Evolutionary conservation across 2,113 vertebrate species (phyloP), one percentile per base, ranked within the genome.

Genomic region (Orthonyx spaldingii): DNA sequence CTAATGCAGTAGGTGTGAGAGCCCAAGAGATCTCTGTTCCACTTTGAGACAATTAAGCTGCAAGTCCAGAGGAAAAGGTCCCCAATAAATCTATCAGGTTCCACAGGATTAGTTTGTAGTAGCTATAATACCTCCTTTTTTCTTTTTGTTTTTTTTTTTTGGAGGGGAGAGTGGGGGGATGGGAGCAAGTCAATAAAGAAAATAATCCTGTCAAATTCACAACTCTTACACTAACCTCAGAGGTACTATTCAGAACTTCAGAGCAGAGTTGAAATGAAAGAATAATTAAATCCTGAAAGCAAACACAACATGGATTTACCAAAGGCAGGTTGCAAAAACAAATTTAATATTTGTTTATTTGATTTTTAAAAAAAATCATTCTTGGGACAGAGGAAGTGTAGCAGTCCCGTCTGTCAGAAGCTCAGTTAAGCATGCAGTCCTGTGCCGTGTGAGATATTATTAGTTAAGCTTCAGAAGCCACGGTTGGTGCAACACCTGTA

Each of bases 271-370:
- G 32, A 92, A 93, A 92, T 94, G 52, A 91, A 91, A 94, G 72
- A 92, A 89, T 93, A 93, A 89, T 94, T 90, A 90, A 86, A 94
- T 93, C 77, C 94, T 68, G 69, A 92, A 95, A 89, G 80, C 57
- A 96, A 95, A 92, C 80, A 84, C 72, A 91, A 75, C 32, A 44
- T 30, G 44, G 91, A 50, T 90, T 93, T 94, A 74, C 71, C 55
- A 59, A 86, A 93, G 64, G 52, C 91, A 89, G 55, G 91, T 94
- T 86, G 55, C 59, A 56, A 92, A 95, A 95, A 56, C 56, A 39
- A 18, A 56, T 83, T 76, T 65, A 69, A 49, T 94, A 78, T 74
- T 37, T n/a, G n/a, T 94, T 86, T 88, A 90, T 86, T 92, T 92
- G 47, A 75, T 79, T 57, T 16, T 19, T 63, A 8, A 19, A 28